Evolutionary conservation across 2,113 vertebrate species (phyloP), one percentile per base, ranked within the genome.

Genomic region (Oryzias melastigma): DNA sequence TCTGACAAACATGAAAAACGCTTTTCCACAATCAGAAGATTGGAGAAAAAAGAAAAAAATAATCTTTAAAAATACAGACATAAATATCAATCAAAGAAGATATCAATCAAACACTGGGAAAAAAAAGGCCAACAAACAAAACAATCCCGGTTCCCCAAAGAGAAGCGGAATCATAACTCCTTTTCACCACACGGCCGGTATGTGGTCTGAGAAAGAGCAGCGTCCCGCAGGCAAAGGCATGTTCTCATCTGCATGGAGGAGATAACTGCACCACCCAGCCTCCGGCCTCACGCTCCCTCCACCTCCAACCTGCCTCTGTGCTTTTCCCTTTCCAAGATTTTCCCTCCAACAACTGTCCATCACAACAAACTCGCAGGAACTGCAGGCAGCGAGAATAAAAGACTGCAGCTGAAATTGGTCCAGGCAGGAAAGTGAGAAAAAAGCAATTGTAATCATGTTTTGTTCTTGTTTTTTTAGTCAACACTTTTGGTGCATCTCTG

Each of bases 201-300:
- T 73, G 68, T 79, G 81, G 58, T 79, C 78, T 58, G 74, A 83
- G 83, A 82, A 70, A 65, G 66, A 82, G 80, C 78, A 86, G 80
- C 78, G 61, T 77, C 80, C 80, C 14, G 50, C 67, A 61, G 67
- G 75, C 72, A 53, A 73, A 67, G 66, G 73, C 62, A 66, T 45
- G 69, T 75, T 76, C 65, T 78, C 80, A 74, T 82, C 85, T 87
- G 81, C 71, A 77, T 77, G 18, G 63, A 75, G 68, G 77, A 83
- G 84, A 83, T 85, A 82, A 83, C 44, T 62, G 49, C 74, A 71
- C 73, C 85, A 76, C 65, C 65, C 75, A 56, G 78, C 75, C 78
- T 65, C 65, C 68, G 44, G 52, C 50, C 42, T 12, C 52, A 18
- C 35, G 6, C 19, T 41, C 42, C 0, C 49, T 1, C 18, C 52